A percentile compares a stretch with the other conserved stretches of the same genome.
These are phyloP conservation scores for Gasterosteus nipponicus DNA, from an alignment of 2,113 vertebrate genomes.

Conservation along the genomic window DNA sequence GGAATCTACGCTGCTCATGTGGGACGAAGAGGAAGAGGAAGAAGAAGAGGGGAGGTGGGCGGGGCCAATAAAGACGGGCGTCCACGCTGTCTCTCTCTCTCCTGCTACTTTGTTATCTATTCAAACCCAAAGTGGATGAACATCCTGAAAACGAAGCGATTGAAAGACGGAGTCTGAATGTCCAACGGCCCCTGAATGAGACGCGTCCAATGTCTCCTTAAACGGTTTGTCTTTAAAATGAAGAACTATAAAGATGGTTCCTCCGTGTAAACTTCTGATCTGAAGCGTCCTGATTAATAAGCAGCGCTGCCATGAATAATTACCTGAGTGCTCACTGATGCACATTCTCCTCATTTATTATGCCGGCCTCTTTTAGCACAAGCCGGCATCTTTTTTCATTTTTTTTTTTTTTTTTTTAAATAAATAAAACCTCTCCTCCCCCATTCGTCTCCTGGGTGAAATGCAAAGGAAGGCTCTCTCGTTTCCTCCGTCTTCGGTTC, in stretches of 20 bases:
- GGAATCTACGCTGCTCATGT: too few species aligned
- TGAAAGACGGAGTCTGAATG: too few species aligned
- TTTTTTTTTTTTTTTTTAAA: not conserved
- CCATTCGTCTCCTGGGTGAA: not conserved
- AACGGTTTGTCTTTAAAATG: not conserved
- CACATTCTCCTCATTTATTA: constrained; percentile 40
- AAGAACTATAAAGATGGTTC: not conserved
- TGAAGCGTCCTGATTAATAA: not conserved
- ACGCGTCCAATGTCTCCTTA: not conserved
- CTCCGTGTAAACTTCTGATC: not conserved
- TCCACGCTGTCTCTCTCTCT: too few species aligned
- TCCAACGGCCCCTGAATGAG: too few species aligned
- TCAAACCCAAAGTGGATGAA: too few species aligned
- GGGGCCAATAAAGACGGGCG: too few species aligned
- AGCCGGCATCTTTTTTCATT: not conserved
- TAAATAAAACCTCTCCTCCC: not conserved
- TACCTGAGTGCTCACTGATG: constrained; percentile 26
- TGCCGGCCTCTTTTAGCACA: not conserved
- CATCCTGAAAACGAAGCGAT: too few species aligned
- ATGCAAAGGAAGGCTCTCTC: not conserved
- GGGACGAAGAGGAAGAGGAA: too few species aligned
- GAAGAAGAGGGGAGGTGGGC: too few species aligned
- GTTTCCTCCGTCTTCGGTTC: constrained; percentile 25
- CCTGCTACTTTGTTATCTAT: too few species aligned
- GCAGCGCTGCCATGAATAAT: constrained; percentile 37